Base-by-base conservation (phyloP, 2,113 vertebrate species). In the Nannospalax galili region DNA sequence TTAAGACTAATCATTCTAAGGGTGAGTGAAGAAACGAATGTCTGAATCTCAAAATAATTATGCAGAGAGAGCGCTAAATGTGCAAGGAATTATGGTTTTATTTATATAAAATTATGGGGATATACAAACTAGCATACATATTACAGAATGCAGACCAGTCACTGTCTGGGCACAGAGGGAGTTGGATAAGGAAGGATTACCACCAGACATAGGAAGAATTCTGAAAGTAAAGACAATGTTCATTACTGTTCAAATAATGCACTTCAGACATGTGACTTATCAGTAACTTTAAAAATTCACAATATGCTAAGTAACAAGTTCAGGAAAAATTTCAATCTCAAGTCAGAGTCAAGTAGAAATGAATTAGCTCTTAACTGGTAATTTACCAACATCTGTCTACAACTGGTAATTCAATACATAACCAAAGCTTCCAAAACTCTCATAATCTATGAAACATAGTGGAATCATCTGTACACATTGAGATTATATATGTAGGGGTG, bases 261-360 rank as follows among this genome's bases (percentile, higher is more conserved):
- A 77, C 1, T 81, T 88, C 67, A 92, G 93, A 84, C 2, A 32
- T 69, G 22, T 86, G 56, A 70, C 30, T 91, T 93, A 48, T 45
- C 72, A 93, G 52, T 22, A 89, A 95, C 62, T 89, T 84, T 88
- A 45, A 93, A 85, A 74, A 93, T 26, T 70, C 95, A 97, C 19
- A 72, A 77, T 93, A 96, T 70, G 14, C 35, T 37, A 88, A 88
- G n/a, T n/a, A 91, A 91, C 77, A 65, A 80, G 81, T 52, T 70
- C 64, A 73, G 52, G n/a, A 84, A 93, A 92, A 93, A 28, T 82
- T 81, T 3, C 62, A 69, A 88, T 73, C 45, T 93, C 64, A 91
- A 95, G 84, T 85, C n/a, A n/a, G n/a, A n/a, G n/a, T n/a, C n/a
- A n/a, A n/a, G n/a, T n/a, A n/a, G n/a, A n/a, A n/a, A 84, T 80